These are phyloP conservation scores for Macrosiphum euphorbiae DNA, from an alignment of 2,888 invertebrate genomes.

Conservation along the genomic window DNA sequence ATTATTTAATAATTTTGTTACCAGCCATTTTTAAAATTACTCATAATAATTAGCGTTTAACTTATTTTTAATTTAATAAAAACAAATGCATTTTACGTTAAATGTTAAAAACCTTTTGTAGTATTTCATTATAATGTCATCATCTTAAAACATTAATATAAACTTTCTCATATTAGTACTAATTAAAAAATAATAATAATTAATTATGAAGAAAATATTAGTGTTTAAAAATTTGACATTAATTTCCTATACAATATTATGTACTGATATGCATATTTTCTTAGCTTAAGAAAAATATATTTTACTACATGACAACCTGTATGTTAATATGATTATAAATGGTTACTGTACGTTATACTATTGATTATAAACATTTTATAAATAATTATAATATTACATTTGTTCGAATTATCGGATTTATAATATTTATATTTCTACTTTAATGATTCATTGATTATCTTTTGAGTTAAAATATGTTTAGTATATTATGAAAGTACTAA, in stretches of 20 bases:
- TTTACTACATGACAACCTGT: not conserved
- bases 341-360: not conserved
- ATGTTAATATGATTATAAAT: not conserved
- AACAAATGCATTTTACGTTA: not conserved
- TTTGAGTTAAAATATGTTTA: not conserved
- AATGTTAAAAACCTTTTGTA: slow-evolving; percentile 28
- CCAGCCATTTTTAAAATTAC: not conserved
- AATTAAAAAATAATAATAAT: not conserved
- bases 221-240: not conserved
- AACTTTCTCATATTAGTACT: slow-evolving; percentile 41
- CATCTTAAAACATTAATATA: not conserved
- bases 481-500: not conserved
- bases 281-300: not conserved
- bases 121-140: not conserved
- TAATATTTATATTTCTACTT: not conserved
- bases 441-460: not conserved
- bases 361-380: not conserved
- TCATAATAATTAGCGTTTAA: slow-evolving; percentile 44
- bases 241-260: not conserved
- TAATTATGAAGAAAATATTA: slow-evolving; percentile 23
- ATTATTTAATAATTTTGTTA: slow-evolving; percentile 31
- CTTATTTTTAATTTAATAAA: slow-evolving; percentile 44
- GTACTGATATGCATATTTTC: not conserved
- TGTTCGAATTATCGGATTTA: not conserved
- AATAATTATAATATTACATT: not conserved